Conservation (phyloP, 30 jellyfish, hydroid and myxozoan genomes). For the Cassiopea xamachana region DNA sequence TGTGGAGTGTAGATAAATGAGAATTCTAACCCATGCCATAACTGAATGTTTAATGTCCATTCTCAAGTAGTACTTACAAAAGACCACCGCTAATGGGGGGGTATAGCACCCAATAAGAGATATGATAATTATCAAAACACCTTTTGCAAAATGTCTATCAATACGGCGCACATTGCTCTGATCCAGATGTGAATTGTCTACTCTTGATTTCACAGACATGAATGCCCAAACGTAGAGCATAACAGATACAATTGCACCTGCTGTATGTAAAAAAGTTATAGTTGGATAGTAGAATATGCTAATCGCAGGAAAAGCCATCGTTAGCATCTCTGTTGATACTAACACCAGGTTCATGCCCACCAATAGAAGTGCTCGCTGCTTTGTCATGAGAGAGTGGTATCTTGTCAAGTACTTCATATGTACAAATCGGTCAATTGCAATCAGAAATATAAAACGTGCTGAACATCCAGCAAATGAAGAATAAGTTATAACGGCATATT, state of each 20-base stretch:
- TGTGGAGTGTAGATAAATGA: background rate
- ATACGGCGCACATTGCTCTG: background rate
- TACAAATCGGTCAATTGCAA: slow-evolving; percentile 46
- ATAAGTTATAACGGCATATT: no score
- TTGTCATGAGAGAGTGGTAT: slow-evolving; percentile 38
- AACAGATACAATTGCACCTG: background rate
- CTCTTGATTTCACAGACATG: background rate
- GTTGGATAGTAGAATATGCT: background rate
- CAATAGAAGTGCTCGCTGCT: background rate
- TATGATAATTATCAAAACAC: background rate
- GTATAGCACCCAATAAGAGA: background rate
- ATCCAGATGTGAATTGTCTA: background rate
- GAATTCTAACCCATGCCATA: background rate
- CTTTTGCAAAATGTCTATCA: background rate
- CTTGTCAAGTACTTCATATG: slow-evolving; percentile 52
- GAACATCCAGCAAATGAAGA: slow-evolving; percentile 19
- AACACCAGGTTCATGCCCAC: background rate
- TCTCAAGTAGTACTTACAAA: background rate
- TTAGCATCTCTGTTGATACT: background rate
- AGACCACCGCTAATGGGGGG: background rate
- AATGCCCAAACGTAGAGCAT: background rate
- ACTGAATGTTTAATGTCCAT: background rate
- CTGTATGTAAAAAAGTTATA: background rate
- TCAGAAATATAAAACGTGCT: background rate
- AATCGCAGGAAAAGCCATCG: slow-evolving; percentile 1